These are phyloP conservation scores for Blastobasis adustella DNA, from an alignment of 2,888 invertebrate species.

Conservation along the genomic window DNA sequence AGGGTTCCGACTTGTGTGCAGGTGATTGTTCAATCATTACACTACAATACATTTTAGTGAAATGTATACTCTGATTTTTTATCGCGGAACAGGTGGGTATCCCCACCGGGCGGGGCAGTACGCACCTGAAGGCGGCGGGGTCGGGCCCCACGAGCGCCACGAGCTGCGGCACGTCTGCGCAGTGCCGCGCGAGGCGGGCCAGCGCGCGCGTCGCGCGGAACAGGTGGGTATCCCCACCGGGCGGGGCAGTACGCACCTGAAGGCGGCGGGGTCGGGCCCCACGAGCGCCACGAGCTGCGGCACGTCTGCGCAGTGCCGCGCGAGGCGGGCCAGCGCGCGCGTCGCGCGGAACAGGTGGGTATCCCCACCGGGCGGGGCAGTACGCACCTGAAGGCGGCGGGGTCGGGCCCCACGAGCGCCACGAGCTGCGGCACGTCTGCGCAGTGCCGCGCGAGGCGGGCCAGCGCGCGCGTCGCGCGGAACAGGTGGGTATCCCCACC, in stretches of 20 bases:
- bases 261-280: not conserved
- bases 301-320: not conserved
- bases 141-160: conserved; percentile 94
- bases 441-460: conserved; percentile 83
- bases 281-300: not conserved
- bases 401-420: conserved; percentile 93
- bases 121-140: conserved; percentile 82
- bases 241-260: not conserved
- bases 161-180: conserved; percentile 90
- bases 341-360: not conserved
- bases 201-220: conserved; percentile 87
- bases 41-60: too few relatives aligned
- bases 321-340: not conserved
- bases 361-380: not conserved
- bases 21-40: too few relatives aligned
- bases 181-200: conserved; percentile 83
- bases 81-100: not conserved
- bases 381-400: conserved; percentile 79
- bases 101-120: not conserved
- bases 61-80: too few relatives aligned
- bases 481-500: conserved; percentile 83
- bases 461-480: conserved; percentile 86
- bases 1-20: too few relatives aligned
- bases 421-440: conserved; percentile 91
- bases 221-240: conserved; percentile 80